Evolutionary conservation across 2,797 vertebrate genomes (phyloP), one percentile per base, ranked within the genome.

Genomic region (Graptemys geographica): DNA sequence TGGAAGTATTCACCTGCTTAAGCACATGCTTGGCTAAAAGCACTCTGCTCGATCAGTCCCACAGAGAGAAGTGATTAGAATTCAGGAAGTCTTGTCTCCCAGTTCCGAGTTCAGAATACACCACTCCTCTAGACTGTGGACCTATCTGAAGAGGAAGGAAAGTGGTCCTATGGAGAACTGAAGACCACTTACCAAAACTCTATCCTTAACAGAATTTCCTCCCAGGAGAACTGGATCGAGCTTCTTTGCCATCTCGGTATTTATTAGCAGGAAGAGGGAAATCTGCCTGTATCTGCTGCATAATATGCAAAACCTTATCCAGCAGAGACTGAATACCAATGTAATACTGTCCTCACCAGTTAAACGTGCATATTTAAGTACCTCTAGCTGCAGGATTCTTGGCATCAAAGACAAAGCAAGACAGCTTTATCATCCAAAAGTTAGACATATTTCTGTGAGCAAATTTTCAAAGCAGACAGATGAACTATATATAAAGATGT

Each of bases 221-320:
- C 76, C 5, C 79, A 21, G 72, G 21, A 44, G 62, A 84, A 21
- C 25, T 72, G 9, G 41, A 79, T 82, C 55, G 74, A 47, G 27
- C 28, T 86, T 92, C 57, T 88, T 41, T 41, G 25, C 87, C 57
- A 49, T 10, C 21, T 18, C 79, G n/a, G 84, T 25, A 33, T 62
- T 62, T 62, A 62, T 62, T 8, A 62, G 59, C 18, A 62, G 59
- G 1, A 93, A 83, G 90, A 76, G 3, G 11, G 47, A 15, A 62
- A 81, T 69, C 88, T 87, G 57, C 59, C 88, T 89, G 3, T 12
- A 19, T 79, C 41, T 83, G 79, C 31, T 78, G 80, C 56, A 51
- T 1, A 25, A 82, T 59, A 84, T 83, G 76, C 53, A 93, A 90
- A 96, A 95, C 83, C 76, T 79, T 19, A 94, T 33, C 21, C 21